Evolutionary conservation across 1,140 invertebrate genomes (phyloP).

Genomic region (Drosophila pandora): DNA sequence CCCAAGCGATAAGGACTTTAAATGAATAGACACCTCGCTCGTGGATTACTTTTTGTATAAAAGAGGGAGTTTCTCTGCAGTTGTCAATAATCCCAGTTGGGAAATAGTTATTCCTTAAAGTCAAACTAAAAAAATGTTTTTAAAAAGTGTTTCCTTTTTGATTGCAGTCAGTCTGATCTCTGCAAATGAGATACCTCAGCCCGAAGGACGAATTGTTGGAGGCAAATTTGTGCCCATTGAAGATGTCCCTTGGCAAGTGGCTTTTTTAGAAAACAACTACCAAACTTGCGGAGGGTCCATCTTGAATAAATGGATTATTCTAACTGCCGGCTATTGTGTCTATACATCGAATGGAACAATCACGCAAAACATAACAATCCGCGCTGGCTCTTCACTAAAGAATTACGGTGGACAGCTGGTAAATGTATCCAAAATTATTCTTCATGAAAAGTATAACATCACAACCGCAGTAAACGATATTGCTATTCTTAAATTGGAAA

Average conservation of each 20-base stretch:
- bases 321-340: conserved; percentile 30
- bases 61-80: not conserved
- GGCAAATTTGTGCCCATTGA: not conserved
- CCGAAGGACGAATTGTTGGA: conserved; percentile 5
- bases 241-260: conserved; percentile 8
- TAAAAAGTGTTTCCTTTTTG: too few species aligned
- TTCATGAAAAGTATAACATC: too few species aligned
- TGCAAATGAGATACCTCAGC: not conserved
- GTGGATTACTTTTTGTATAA: not conserved
- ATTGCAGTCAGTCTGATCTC: too few species aligned
- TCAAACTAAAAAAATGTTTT: not conserved
- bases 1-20: not conserved
- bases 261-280: too few species aligned
- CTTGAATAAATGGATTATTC: conserved; percentile 8
- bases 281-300: conserved; percentile 27
- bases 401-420: too few species aligned
- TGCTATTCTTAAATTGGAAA: too few species aligned
- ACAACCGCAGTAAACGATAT: too few species aligned
- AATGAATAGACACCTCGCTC: too few species aligned
- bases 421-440: too few species aligned
- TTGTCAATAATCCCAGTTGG: not conserved
- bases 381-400: too few species aligned
- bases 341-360: too few species aligned
- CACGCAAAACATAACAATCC: too few species aligned
- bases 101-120: not conserved